phyloP scores from a whole-genome alignment of 2,113 vertebrate species.

The Macrotus californicus region DNA sequence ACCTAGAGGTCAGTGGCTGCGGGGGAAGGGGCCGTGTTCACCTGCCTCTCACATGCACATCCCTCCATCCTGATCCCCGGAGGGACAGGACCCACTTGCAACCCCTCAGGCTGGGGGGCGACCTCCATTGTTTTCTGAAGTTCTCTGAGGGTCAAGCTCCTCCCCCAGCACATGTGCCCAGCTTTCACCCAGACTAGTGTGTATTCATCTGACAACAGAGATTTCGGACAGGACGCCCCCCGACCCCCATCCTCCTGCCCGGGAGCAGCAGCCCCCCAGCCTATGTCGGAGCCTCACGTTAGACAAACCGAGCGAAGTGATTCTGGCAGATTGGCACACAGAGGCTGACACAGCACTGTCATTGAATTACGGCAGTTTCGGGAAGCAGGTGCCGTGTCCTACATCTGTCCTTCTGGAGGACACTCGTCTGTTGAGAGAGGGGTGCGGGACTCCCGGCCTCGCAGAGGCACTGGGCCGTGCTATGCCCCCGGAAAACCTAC shows the following conservation, averaged over 20 bases:
- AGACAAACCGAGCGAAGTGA: not conserved
- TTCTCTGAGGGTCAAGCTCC: not conserved
- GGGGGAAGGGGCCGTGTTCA: too few relatives aligned
- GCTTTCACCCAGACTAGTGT: accelerated
- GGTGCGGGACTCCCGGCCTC: not conserved
- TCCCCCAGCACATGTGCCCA: accelerated
- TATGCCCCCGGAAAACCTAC: not conserved
- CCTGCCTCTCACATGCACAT: accelerated
- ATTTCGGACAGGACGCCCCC: not conserved
- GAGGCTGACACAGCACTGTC: accelerated
- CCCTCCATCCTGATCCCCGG: not conserved
- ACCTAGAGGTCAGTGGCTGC: not conserved
- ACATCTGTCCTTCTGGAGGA: not conserved
- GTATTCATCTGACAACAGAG: not conserved
- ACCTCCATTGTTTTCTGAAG: accelerated
- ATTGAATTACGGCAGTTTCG: not conserved
- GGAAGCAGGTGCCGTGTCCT: not conserved
- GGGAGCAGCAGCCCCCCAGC: not conserved
- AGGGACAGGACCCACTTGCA: accelerated
- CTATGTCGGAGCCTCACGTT: accelerated
- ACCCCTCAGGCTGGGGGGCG: not conserved
- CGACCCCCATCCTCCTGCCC: accelerated
- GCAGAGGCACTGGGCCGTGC: not conserved
- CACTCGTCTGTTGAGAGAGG: not conserved
- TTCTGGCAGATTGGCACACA: not conserved